A percentile compares a stretch with the other conserved stretches of the same genome.
phyloP scores from a whole-genome alignment of 2,888 invertebrate genomes.

The Hyalella azteca region DNA sequence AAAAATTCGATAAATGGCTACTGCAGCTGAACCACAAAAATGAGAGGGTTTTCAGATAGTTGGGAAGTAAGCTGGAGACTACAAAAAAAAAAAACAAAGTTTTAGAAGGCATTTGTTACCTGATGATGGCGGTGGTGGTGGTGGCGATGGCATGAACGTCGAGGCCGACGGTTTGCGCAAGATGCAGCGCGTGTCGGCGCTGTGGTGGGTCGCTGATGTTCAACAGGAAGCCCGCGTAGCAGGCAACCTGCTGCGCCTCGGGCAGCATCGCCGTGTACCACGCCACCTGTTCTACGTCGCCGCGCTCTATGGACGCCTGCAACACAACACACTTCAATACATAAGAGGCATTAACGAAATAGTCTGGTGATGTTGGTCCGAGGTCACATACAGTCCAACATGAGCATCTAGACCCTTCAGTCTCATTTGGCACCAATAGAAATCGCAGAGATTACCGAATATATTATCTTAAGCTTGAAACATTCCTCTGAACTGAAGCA shows the following conservation, averaged over 20 bases:
- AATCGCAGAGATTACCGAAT: too few species aligned
- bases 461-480: too few species aligned
- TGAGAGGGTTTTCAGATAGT: too few species aligned
- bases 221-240: constrained; percentile 64
- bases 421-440: too few species aligned
- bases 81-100: too few species aligned
- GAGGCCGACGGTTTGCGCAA: constrained; percentile 76
- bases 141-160: constrained; percentile 85
- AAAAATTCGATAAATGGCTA: too few species aligned
- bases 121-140: constrained; percentile 80
- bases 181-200: constrained; percentile 67
- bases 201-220: constrained; percentile 60
- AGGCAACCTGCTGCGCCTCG: constrained; percentile 67
- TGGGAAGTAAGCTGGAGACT: too few species aligned
- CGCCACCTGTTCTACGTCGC: constrained; percentile 80
- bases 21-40: too few species aligned
- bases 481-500: too few species aligned
- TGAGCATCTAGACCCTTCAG: too few species aligned
- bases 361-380: background rate
- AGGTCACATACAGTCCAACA: background rate
- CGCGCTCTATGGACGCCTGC: constrained; percentile 67
- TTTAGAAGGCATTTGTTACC: too few species aligned
- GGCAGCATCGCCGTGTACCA: constrained; percentile 84
- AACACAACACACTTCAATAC: background rate
- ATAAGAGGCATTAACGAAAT: too few species aligned